Evolutionary conservation across 2,113 vertebrate genomes (phyloP).

Genomic region (Sturnus vulgaris): DNA sequence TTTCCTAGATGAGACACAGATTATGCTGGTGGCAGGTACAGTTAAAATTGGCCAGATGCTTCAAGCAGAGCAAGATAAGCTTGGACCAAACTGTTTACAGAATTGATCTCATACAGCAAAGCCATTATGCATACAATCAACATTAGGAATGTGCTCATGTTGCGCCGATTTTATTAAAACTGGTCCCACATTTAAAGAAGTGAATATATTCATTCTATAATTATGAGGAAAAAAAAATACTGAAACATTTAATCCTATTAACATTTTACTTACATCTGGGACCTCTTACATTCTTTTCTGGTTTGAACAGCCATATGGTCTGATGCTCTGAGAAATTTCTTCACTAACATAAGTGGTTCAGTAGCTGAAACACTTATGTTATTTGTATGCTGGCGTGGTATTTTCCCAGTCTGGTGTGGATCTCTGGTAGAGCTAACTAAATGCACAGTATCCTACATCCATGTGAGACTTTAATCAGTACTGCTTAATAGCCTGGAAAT

Average conservation of each 20-base stretch:
- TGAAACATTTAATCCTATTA: slow-evolving; percentile 22
- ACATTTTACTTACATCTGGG: slow-evolving; percentile 9
- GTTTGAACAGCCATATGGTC: not conserved
- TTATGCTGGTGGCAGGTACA: not conserved
- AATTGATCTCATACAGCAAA: slow-evolving; percentile 44
- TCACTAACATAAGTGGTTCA: not conserved
- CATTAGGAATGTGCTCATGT: slow-evolving; percentile 33
- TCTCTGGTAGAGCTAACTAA: not conserved
- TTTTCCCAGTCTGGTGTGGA: not conserved
- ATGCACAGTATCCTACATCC: not conserved
- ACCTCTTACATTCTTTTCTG: slow-evolving; percentile 14
- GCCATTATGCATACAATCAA: slow-evolving; percentile 23
- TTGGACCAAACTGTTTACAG: slow-evolving; percentile 31
- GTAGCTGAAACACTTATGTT: not conserved
- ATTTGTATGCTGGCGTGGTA: not conserved
- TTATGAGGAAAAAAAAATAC: not conserved
- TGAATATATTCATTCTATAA: not conserved
- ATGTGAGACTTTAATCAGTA: slow-evolving; percentile 10
- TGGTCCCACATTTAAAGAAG: slow-evolving; percentile 42
- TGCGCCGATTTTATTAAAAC: not conserved
- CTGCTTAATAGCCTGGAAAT: slow-evolving; percentile 12
- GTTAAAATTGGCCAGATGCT: not conserved
- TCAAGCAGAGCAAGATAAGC: not conserved
- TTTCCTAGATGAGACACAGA: not conserved
- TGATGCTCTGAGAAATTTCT: not conserved